Conservation (phyloP, 1,140 invertebrate genomes). For the Acromyrmex heyeri region DNA sequence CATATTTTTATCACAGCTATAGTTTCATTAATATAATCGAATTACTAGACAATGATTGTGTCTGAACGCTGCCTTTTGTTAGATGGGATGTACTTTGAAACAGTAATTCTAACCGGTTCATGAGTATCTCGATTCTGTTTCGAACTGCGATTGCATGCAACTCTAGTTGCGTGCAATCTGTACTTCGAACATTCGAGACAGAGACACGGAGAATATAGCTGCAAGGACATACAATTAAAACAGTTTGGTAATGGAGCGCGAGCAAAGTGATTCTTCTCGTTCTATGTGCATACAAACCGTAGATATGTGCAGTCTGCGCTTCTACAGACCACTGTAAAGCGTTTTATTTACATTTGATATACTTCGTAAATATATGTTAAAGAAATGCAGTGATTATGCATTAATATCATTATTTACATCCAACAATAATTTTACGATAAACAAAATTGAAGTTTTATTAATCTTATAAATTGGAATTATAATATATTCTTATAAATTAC, state of each 20-base stretch:
- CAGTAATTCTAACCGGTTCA: constrained; percentile 33
- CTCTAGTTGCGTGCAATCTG: constrained; percentile 28
- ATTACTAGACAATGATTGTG: constrained; percentile 1
- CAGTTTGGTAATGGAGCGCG: constrained; percentile 27
- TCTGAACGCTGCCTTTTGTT: constrained; percentile 31
- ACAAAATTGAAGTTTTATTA: neutral
- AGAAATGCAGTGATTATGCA: neutral
- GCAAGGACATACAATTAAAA: constrained; percentile 40
- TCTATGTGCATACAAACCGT: neutral
- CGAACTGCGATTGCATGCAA: constrained; percentile 33
- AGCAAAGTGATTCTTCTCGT: neutral
- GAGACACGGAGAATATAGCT: constrained; percentile 17
- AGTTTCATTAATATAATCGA: constrained; percentile 23
- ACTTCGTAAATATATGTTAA: constrained; percentile 39
- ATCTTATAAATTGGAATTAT: neutral
- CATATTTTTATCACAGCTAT: neutral
- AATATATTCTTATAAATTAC: neutral
- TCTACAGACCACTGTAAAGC: constrained; percentile 18
- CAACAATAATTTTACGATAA: neutral
- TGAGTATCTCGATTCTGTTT: constrained; percentile 28
- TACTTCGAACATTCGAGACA: constrained; percentile 40
- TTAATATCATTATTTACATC: neutral
- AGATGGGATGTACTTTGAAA: constrained; percentile 13
- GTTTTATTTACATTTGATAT: constrained; percentile 22
- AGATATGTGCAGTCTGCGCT: constrained; percentile 1